These are phyloP conservation scores for Axinella damicornis DNA, from an alignment of 37 sponge, comb jelly and placozoan genomes.

Conservation along the genomic window DNA sequence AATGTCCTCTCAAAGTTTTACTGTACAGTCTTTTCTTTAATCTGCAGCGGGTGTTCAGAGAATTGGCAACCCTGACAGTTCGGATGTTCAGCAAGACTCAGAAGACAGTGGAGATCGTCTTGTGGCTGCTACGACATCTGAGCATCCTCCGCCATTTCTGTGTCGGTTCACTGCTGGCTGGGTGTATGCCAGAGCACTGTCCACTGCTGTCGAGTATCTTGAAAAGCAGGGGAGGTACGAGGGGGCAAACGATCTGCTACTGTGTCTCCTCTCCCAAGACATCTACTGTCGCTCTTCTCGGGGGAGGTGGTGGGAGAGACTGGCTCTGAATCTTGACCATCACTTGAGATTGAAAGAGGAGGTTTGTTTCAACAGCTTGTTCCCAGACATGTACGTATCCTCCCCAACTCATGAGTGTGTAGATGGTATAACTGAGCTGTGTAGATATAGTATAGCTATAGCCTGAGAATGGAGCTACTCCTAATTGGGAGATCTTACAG, in stretches of 20 bases:
- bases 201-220: conserved; percentile 56
- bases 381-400: too few species aligned
- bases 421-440: too few species aligned
- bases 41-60: too few species aligned
- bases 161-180: conserved; percentile 50
- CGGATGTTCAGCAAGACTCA: too few species aligned
- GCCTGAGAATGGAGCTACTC: too few species aligned
- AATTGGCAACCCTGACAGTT: too few species aligned
- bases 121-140: neutral
- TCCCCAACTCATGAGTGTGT: too few species aligned
- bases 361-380: conserved; percentile 42
- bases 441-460: too few species aligned
- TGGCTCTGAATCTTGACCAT: conserved; percentile 81
- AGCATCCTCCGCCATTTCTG: conserved; percentile 38
- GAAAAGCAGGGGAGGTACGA: conserved; percentile 66
- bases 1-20: too few species aligned
- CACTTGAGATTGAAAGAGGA: conserved; percentile 67
- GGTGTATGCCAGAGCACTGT: conserved; percentile 38
- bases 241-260: conserved; percentile 60
- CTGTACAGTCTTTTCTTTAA: too few species aligned
- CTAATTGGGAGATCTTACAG: too few species aligned
- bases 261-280: conserved; percentile 50
- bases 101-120: neutral
- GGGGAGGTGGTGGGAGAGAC: conserved; percentile 81
- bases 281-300: conserved; percentile 28